Base-by-base conservation (phyloP, 2,113 vertebrate genomes). In the Oryzias celebensis region DNA sequence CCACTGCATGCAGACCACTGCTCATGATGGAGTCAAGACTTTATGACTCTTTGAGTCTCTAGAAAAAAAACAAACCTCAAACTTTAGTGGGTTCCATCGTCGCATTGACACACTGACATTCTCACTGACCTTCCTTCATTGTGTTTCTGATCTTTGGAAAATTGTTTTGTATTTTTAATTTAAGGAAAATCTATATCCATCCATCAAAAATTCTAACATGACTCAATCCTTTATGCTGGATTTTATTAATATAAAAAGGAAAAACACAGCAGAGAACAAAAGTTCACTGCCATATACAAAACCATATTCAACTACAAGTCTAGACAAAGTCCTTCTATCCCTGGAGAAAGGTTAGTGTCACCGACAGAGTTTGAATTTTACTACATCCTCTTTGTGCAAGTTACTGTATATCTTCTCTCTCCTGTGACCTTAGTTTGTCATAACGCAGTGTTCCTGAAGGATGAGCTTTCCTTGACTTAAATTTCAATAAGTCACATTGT, bases 401-500 rank as follows among this genome's bases (percentile, higher is more conserved):
- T 23, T 28, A 20, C 20, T 20, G 20, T 20, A 46, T 24, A 5
- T 80, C 48, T 53, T 42, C 5, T 88, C 59, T 59, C 74, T 5
- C 14, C 20, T 14, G 14, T 61, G 70, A 82, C 81, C 67, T 84
- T 81, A 59, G 54, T 75, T 49, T 73, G 75, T 62, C 55, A 4
- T 53, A 64, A 59, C 61, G 44, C 4, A 31, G 44, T 66, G 75
- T 65, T 76, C 58, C 58, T 68, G 44, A 26, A 69, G 56, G 58
- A 28, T 43, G 65, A 52, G 7, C 68, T 60, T 71, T 71, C 54
- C 75, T 71, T 70, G 73, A 66, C 77, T 87, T 71, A 52, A 68
- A 71, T 85, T 81, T 80, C 85, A 65, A 50, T 78, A 58, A 61
- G 50, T 67, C 48, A 28, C 65, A 52, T 46, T 71, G 58, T 62